These are phyloP conservation scores for Grallaria varia DNA, from an alignment of 2,113 vertebrate species.

Conservation along the genomic window DNA sequence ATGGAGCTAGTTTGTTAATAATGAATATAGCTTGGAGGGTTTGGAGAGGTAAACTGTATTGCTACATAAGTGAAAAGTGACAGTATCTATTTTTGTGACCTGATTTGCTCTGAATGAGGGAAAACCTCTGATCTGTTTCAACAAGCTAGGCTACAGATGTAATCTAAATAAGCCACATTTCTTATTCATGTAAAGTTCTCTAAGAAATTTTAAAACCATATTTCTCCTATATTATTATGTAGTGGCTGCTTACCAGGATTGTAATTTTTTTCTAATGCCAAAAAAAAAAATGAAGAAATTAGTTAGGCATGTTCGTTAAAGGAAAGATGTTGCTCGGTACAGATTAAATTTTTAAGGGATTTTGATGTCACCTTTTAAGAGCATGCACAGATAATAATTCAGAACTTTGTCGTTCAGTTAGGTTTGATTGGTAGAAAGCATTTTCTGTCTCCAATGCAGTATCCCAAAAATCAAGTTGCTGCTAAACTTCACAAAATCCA, in stretches of 20 bases:
- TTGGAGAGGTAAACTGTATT: not conserved
- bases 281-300: not conserved
- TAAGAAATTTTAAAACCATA: not conserved
- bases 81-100: constrained; percentile 7
- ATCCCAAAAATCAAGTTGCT: not conserved
- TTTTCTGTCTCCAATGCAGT: not conserved
- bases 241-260: not conserved
- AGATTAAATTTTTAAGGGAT: not conserved
- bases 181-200: not conserved
- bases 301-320: not conserved
- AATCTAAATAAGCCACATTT: not conserved
- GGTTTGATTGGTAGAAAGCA: not conserved
- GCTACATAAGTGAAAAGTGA: not conserved
- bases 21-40: not conserved
- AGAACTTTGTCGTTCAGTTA: not conserved
- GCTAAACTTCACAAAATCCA: not conserved
- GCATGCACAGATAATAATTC: not conserved
- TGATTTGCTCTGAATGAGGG: not conserved
- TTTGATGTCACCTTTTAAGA: not conserved
- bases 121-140: constrained; percentile 3
- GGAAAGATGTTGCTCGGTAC: not conserved
- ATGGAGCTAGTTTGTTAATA: not conserved
- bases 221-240: not conserved
- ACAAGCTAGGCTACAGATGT: not conserved
- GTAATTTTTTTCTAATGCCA: not conserved